Percentiles rank a stretch among this genome's conserved stretches.
Evolutionary conservation across 2,113 vertebrate genomes (phyloP).

Genomic region (Brachirus orientalis): DNA sequence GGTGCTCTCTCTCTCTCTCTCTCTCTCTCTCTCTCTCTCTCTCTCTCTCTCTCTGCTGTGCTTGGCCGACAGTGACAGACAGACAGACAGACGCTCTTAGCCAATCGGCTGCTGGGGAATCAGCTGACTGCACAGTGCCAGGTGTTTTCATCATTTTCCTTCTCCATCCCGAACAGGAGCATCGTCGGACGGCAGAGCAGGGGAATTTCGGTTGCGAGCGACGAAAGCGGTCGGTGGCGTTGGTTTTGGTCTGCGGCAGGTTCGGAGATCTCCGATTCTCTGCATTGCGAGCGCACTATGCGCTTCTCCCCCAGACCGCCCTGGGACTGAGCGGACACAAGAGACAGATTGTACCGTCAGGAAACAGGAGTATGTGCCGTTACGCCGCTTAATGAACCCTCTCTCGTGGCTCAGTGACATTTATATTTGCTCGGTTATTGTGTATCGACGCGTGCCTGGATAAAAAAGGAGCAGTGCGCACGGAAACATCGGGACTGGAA

Average conservation of each 20-base stretch:
- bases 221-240: slow-evolving; percentile 15
- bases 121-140: slow-evolving; percentile 91
- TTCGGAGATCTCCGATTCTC: too few species aligned
- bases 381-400: slow-evolving; percentile 9
- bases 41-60: slow-evolving; percentile 50
- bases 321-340: slow-evolving; percentile 57
- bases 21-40: too few species aligned
- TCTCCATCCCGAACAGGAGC: slow-evolving; percentile 63
- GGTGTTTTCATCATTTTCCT: slow-evolving; percentile 83
- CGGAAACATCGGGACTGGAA: slow-evolving; percentile 55
- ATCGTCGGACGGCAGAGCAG: slow-evolving; percentile 43
- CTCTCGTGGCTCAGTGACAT: slow-evolving; percentile 3
- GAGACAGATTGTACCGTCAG: too few species aligned
- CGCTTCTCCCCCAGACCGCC: slow-evolving; percentile 41
- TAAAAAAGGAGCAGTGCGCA: slow-evolving; percentile 45
- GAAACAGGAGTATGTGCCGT: slow-evolving; percentile 28
- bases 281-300: slow-evolving; percentile 48
- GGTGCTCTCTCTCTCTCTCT: slow-evolving; percentile 64
- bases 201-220: slow-evolving; percentile 53
- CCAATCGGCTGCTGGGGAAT: slow-evolving; percentile 85
- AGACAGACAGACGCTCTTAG: slow-evolving; percentile 56
- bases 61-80: slow-evolving; percentile 58
- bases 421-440: slow-evolving; percentile 13
- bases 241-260: too few species aligned
- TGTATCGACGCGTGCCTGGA: slow-evolving; percentile 40